These are phyloP conservation scores for Hyalella azteca DNA, from an alignment of 2,888 invertebrate genomes.

Conservation along the genomic window DNA sequence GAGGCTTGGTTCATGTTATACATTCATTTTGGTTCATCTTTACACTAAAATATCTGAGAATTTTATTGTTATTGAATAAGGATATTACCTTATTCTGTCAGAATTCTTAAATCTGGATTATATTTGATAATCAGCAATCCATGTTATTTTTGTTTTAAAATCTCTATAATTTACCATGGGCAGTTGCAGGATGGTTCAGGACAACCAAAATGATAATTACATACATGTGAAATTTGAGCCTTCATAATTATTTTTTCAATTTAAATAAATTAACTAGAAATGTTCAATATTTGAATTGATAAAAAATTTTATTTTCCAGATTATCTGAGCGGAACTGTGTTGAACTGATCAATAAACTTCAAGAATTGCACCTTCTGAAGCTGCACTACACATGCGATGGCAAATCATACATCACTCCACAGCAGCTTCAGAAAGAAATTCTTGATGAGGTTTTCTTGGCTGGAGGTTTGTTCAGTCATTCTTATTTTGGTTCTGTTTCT, in stretches of 20 bases:
- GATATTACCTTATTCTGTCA: not conserved
- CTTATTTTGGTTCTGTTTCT: no score
- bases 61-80: not conserved
- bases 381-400: slow-evolving; percentile 95
- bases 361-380: slow-evolving; percentile 82
- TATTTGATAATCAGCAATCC: not conserved
- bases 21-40: no score
- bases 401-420: slow-evolving; percentile 93
- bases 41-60: not conserved
- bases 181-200: not conserved
- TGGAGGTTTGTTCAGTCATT: slow-evolving; percentile 68
- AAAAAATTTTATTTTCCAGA: not conserved
- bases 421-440: slow-evolving; percentile 74
- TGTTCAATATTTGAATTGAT: not conserved
- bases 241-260: not conserved
- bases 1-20: not conserved
- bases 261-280: not conserved
- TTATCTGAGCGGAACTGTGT: slow-evolving; percentile 95
- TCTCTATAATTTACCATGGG: not conserved
- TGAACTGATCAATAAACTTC: slow-evolving; percentile 88
- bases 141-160: not conserved
- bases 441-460: slow-evolving; percentile 86
- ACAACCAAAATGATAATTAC: not conserved
- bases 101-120: not conserved
- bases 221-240: no score